These are phyloP conservation scores for Thumatha senex DNA, from an alignment of 2,888 invertebrate species.

Conservation along the genomic window DNA sequence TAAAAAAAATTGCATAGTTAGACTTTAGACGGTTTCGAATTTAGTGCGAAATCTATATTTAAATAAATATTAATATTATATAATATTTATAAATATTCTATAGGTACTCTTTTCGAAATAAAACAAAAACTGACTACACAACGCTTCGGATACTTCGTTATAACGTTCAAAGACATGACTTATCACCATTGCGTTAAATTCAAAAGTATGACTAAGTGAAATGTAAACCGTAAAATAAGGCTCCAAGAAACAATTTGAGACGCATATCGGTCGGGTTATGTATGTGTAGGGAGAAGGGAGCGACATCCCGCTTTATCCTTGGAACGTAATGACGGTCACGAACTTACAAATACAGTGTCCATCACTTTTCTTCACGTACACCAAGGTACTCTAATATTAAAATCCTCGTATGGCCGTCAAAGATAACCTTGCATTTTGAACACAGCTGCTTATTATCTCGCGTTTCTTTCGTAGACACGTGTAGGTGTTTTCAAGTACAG, in stretches of 20 bases:
- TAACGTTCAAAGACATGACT: constrained; percentile 48
- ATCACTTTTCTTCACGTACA: constrained; percentile 50
- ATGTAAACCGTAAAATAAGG: constrained; percentile 11
- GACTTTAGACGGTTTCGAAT: too few relatives aligned
- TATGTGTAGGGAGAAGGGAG: constrained; percentile 19
- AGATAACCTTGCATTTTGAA: constrained; percentile 39
- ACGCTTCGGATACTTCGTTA: constrained; percentile 22
- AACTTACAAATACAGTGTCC: constrained; percentile 17
- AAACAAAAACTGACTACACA: constrained; percentile 42
- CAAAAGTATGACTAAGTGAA: too few relatives aligned
- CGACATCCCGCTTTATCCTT: constrained; percentile 57
- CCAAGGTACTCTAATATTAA: constrained; percentile 35
- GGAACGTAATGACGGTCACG: constrained; percentile 60
- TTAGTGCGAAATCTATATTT: too few relatives aligned
- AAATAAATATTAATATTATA: too few relatives aligned
- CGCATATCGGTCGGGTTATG: constrained; percentile 41
- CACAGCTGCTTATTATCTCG: constrained; percentile 31
- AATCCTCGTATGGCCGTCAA: constrained; percentile 34
- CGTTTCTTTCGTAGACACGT: constrained; percentile 42
- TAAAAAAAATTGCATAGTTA: too few relatives aligned
- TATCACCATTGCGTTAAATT: constrained; percentile 40
- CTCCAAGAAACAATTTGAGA: constrained; percentile 35
- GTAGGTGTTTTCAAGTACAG: constrained; percentile 7
- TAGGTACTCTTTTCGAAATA: constrained; percentile 46
- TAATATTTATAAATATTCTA: too few relatives aligned